A percentile compares a stretch with the other conserved stretches of the same genome.
These are phyloP conservation scores for Drosophila putrida DNA, from an alignment of 2,888 invertebrate species.

Conservation along the genomic window DNA sequence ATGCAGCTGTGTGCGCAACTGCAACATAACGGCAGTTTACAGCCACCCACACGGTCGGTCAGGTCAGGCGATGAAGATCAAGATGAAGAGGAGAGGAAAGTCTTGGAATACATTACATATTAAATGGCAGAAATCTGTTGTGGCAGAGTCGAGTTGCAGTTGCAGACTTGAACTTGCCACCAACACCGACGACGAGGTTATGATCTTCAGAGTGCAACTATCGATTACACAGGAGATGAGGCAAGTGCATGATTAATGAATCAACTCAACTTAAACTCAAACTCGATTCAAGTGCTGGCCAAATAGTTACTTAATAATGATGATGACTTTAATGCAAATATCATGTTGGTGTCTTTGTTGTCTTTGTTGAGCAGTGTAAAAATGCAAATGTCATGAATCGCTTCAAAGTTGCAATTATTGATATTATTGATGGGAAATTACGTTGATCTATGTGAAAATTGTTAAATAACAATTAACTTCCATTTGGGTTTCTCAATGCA, in stretches of 20 bases:
- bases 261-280: no score
- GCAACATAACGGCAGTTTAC: constrained; percentile 50
- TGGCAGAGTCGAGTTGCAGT: constrained; percentile 6
- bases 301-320: constrained; percentile 10
- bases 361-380: neutral
- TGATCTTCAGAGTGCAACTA: constrained; percentile 17
- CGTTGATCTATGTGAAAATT: neutral
- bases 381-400: constrained; percentile 25
- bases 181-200: constrained; percentile 44
- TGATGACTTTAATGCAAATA: constrained; percentile 9
- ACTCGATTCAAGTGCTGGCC: constrained; percentile 26
- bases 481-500: neutral
- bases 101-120: constrained; percentile 34
- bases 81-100: neutral
- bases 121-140: constrained; percentile 22
- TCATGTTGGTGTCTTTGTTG: constrained; percentile 2
- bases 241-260: constrained; percentile 60
- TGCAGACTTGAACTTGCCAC: constrained; percentile 66
- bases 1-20: constrained; percentile 22
- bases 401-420: constrained; percentile 3
- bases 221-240: constrained; percentile 30
- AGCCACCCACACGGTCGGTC: constrained; percentile 58
- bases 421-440: neutral
- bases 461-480: neutral
- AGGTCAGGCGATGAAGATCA: neutral